These are phyloP conservation scores for Dreissena rostriformis DNA, from an alignment of 1,140 invertebrate genomes.

Conservation along the genomic window DNA sequence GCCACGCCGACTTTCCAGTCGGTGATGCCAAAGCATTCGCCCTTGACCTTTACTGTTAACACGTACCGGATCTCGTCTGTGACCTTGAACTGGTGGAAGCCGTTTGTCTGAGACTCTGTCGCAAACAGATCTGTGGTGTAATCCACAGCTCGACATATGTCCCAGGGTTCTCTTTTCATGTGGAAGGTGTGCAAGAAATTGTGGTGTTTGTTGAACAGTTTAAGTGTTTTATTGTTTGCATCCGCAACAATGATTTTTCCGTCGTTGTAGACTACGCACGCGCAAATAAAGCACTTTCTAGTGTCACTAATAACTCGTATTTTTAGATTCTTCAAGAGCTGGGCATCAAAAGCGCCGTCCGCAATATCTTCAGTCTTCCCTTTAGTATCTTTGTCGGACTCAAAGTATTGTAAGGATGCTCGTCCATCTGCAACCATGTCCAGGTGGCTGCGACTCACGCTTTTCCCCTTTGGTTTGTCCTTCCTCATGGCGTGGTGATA, in stretches of 20 bases:
- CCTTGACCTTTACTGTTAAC: slow-evolving; percentile 46
- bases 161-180: slow-evolving; percentile 51
- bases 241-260: slow-evolving; percentile 39
- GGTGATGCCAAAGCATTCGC: slow-evolving; percentile 51
- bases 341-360: background rate
- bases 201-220: slow-evolving; percentile 48
- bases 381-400: background rate
- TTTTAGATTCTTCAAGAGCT: slow-evolving; percentile 10
- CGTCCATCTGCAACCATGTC: slow-evolving; percentile 38
- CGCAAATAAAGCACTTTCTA: slow-evolving; percentile 45
- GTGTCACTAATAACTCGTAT: slow-evolving; percentile 18
- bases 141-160: slow-evolving; percentile 40
- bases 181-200: slow-evolving; percentile 28
- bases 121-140: slow-evolving; percentile 27
- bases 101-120: slow-evolving; percentile 25
- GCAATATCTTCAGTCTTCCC: background rate
- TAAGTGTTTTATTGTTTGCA: slow-evolving; percentile 46
- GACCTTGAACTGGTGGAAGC: slow-evolving; percentile 44
- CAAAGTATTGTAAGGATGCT: slow-evolving; percentile 23
- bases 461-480: slow-evolving; percentile 24
- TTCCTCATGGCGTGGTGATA: slow-evolving; percentile 48
- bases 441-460: slow-evolving; percentile 10
- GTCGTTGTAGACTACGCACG: slow-evolving; percentile 26
- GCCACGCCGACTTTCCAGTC: slow-evolving; percentile 43
- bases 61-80: slow-evolving; percentile 38